Evolutionary conservation across 2,888 invertebrate species (phyloP).

Genomic region (Endotricha flammealis): DNA sequence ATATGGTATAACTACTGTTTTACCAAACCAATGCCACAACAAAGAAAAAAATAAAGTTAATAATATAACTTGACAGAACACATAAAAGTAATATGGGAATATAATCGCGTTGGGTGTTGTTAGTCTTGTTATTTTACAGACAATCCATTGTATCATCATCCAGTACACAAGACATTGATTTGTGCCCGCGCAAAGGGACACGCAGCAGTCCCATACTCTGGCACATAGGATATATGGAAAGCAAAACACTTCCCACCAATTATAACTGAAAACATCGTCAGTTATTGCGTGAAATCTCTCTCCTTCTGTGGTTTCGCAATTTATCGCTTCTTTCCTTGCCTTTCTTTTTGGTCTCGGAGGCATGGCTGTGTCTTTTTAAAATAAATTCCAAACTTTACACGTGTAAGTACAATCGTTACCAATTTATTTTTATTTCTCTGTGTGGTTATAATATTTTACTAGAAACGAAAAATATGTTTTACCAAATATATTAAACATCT

Average conservation of each 20-base stretch:
- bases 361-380: slow-evolving; percentile 25
- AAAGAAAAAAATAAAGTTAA: slow-evolving; percentile 38
- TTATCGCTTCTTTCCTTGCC: slow-evolving; percentile 23
- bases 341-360: slow-evolving; percentile 34
- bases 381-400: too few relatives aligned
- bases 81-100: slow-evolving; percentile 62
- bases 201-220: slow-evolving; percentile 49
- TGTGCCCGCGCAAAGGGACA: slow-evolving; percentile 49
- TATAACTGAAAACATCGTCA: slow-evolving; percentile 46
- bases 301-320: slow-evolving; percentile 38
- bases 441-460: too few relatives aligned
- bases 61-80: slow-evolving; percentile 57
- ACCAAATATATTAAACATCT: too few relatives aligned
- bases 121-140: slow-evolving; percentile 53
- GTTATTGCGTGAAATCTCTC: slow-evolving; percentile 44
- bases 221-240: slow-evolving; percentile 56
- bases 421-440: too few relatives aligned
- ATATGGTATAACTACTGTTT: slow-evolving; percentile 42
- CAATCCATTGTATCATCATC: slow-evolving; percentile 60
- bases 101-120: slow-evolving; percentile 55
- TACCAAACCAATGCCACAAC: slow-evolving; percentile 49
- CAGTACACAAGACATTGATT: slow-evolving; percentile 60
- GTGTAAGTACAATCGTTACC: too few relatives aligned
- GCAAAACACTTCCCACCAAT: slow-evolving; percentile 63
- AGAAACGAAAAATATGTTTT: too few relatives aligned